Evolutionary conservation across 2,797 vertebrate genomes (phyloP), one percentile per base, ranked within the genome.

Genomic region (Australoheros facetus): DNA sequence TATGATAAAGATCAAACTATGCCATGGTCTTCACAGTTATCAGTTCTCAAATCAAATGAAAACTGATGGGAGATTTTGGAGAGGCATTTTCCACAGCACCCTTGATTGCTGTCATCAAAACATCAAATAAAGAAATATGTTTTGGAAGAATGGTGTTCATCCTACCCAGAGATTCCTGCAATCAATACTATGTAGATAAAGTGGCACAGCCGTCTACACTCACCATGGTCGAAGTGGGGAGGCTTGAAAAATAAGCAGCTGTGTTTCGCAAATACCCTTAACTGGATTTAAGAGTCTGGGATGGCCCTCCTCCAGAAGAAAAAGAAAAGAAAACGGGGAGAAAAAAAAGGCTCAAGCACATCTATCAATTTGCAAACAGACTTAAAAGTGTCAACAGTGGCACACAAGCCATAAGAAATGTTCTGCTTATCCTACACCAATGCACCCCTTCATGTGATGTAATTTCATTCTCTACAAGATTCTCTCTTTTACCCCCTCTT

Each of bases 291-390:
- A 88, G 80, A 90, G 90, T 93, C 91, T 82, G 82, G 86, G 82
- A 87, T 87, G 89, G 88, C 86, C 83, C 89, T 84, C 84, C 75
- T 92, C 88, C 89, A 90, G 90, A 83, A 81, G 76, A 59, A 34
- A 72, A 37, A 48, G 14, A 48, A 48, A 16, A 45, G 4, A 14
- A 32, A 58, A 71, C 59, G 60, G 70, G 37, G 28, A 51, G 48
- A 19, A 5, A 28, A 48, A 42, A 66, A 64, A 34, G 77, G 80
- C 91, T 95, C 60, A 85, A 91, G 91, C 93, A 93, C 93, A 95
- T 95, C 95, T 95, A 95, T 96, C 95, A 95, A 95, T 96, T 96
- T 96, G 94, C 94, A 95, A 95, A 95, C 88, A 91, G 91, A 95
- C 94, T 95, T 95, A 92, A 93, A 95, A 94, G 90, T 92, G 93